These are phyloP conservation scores for Amphibalanus amphitrite DNA, from an alignment of 1,140 invertebrate genomes.

Conservation along the genomic window DNA sequence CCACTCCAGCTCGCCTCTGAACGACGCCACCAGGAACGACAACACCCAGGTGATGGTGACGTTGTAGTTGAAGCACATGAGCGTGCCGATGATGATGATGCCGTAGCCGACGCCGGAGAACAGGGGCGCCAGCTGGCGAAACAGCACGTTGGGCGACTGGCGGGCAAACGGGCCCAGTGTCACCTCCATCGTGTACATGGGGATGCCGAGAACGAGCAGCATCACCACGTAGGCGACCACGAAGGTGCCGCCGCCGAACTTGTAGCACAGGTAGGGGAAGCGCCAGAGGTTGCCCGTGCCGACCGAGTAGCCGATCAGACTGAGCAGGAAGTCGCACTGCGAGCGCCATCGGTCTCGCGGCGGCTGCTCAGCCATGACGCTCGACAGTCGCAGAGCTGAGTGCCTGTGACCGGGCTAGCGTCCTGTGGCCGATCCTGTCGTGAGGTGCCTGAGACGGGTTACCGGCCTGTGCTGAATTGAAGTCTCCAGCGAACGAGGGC, in stretches of 20 bases:
- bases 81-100: conserved; percentile 61
- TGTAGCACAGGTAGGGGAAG: conserved; percentile 61
- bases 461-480: too few species aligned
- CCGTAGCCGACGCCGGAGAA: conserved; percentile 43
- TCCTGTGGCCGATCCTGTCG: too few species aligned
- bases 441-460: too few species aligned
- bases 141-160: conserved; percentile 71
- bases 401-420: too few species aligned
- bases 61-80: conserved; percentile 70
- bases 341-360: conserved; percentile 35
- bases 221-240: conserved; percentile 89
- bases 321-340: conserved; percentile 33
- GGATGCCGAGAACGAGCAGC: conserved; percentile 87
- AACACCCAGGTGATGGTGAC: conserved; percentile 69
- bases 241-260: conserved; percentile 70
- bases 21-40: conserved; percentile 59
- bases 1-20: conserved; percentile 52
- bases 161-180: conserved; percentile 92
- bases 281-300: conserved; percentile 22
- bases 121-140: conserved; percentile 16
- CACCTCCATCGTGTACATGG: conserved; percentile 96
- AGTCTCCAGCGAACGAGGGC: too few species aligned
- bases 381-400: too few species aligned
- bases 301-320: conserved; percentile 34
- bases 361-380: background rate